A percentile compares a stretch with the other conserved stretches of the same genome.
Conservation (phyloP, 2,113 vertebrate genomes). For the Rhabdornis inornatus region DNA sequence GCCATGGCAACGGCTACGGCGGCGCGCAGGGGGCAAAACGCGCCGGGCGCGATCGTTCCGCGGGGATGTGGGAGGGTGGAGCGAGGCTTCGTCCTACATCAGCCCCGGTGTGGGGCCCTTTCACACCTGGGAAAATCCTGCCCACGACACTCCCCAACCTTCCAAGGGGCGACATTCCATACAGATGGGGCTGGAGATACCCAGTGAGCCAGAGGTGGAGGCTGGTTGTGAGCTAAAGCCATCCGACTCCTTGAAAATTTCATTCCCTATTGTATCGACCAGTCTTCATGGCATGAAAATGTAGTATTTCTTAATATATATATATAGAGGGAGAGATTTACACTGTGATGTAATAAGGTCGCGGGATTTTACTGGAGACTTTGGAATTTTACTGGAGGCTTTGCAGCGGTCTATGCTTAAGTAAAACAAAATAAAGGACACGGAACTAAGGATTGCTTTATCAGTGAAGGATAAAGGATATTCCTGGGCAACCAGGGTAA, state of each 20-base stretch:
- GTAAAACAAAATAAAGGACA: background rate
- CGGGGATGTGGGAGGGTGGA: rapidly evolving
- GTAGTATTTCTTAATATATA: background rate
- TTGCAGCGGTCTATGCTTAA: background rate
- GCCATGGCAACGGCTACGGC: slow-evolving; percentile 30
- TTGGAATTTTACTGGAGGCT: background rate
- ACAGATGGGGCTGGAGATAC: background rate
- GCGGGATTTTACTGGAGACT: background rate
- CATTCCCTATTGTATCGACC: background rate
- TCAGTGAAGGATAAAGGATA: background rate
- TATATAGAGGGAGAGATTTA: background rate
- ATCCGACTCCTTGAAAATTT: background rate
- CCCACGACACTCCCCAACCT: background rate
- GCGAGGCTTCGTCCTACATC: rapidly evolving
- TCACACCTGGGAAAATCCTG: background rate
- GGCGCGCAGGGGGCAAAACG: background rate
- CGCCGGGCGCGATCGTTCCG: background rate
- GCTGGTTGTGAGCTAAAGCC: background rate
- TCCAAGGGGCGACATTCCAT: background rate
- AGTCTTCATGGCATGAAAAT: background rate
- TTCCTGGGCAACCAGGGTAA: background rate
- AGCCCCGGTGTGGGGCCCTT: rapidly evolving
- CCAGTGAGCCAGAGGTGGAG: background rate
- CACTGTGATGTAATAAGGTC: rapidly evolving
- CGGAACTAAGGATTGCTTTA: background rate